These are phyloP conservation scores for Porites lutea DNA, from an alignment of 64 coral and sea anemone species.

Conservation along the genomic window DNA sequence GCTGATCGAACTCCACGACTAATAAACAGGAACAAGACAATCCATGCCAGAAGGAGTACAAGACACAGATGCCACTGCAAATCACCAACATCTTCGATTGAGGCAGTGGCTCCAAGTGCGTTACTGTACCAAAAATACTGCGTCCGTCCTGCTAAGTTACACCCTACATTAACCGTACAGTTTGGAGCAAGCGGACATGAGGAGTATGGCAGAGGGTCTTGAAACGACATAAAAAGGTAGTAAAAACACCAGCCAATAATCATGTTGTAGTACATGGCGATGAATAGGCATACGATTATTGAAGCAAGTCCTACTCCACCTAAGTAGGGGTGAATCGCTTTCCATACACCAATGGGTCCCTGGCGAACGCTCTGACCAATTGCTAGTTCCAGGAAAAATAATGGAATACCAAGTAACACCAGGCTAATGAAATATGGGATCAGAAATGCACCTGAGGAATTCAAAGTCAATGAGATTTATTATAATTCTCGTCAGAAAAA, in stretches of 20 bases:
- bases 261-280: constrained; percentile 83
- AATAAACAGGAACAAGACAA: constrained; percentile 70
- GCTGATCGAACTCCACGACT: constrained; percentile 74
- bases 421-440: constrained; percentile 81
- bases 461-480: background rate
- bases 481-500: too few relatives aligned
- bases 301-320: constrained; percentile 78
- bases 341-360: constrained; percentile 88
- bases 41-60: constrained; percentile 63
- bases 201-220: constrained; percentile 72
- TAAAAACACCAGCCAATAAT: constrained; percentile 80
- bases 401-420: constrained; percentile 72
- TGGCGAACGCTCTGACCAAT: constrained; percentile 86
- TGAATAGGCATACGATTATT: constrained; percentile 63
- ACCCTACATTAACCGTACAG: constrained; percentile 58
- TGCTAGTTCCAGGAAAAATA: constrained; percentile 83
- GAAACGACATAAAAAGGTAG: constrained; percentile 75
- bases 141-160: constrained; percentile 61
- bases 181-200: constrained; percentile 49
- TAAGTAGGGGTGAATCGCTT: constrained; percentile 78
- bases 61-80: constrained; percentile 75
- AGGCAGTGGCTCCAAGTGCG: constrained; percentile 49
- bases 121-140: constrained; percentile 87
- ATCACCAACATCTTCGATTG: constrained; percentile 67
- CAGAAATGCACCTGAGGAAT: constrained; percentile 71